Percentiles rank a stretch among this genome's conserved stretches.
Evolutionary conservation across 1,140 invertebrate species (phyloP).

Genomic region (Argopecten irradians): DNA sequence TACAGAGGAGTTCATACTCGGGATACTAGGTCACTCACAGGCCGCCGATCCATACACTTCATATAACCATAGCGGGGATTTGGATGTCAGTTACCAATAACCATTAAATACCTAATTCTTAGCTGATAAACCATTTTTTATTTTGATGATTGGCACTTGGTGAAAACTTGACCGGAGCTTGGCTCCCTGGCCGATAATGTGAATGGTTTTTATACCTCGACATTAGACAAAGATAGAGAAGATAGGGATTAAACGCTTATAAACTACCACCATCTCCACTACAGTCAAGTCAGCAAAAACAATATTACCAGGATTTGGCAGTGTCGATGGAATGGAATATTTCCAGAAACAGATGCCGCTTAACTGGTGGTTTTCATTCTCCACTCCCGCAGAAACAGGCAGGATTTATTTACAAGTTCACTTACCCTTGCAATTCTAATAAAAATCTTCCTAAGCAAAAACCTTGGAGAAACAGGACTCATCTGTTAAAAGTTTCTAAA

Average conservation of each 20-base stretch:
- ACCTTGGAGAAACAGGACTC: too few species aligned
- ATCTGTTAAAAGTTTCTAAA: too few species aligned
- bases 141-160: background rate
- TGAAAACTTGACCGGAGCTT: slow-evolving; percentile 7
- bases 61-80: background rate
- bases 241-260: slow-evolving; percentile 4
- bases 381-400: background rate
- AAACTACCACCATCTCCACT: background rate
- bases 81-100: background rate
- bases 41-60: background rate
- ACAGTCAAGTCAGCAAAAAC: background rate
- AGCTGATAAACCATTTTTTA: slow-evolving; percentile 16
- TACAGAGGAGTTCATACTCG: background rate
- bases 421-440: background rate
- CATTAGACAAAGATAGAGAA: background rate
- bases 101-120: slow-evolving; percentile 10
- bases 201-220: background rate
- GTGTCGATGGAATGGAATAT: background rate
- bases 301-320: background rate
- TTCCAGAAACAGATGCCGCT: background rate
- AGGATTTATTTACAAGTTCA: background rate
- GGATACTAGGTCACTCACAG: background rate
- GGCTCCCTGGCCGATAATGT: slow-evolving; percentile 13
- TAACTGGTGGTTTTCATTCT: background rate
- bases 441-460: background rate